Base-by-base conservation (phyloP, 2,888 invertebrate genomes). In the Diogma glabrata region DNA sequence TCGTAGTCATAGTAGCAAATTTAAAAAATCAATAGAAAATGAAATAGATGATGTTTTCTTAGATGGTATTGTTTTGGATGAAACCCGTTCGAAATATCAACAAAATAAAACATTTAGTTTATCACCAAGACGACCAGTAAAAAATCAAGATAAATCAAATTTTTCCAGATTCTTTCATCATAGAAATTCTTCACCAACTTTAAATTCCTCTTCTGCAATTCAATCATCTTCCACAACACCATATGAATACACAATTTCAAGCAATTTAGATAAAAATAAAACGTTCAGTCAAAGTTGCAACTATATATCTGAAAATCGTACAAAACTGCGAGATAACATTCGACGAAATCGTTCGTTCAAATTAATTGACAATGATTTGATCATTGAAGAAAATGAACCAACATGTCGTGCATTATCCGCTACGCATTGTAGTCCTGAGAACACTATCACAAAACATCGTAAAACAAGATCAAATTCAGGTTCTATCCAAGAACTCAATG, bases 331-430 rank as follows among this genome's bases (percentile, higher is more conserved):
- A 2, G 57, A 56, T n/a, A 58, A 56, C 30, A 54, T 56, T 28
- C 52, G 56, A 52, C 51, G 57, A 38, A 59, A 57, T 56, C 55
- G 57, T 16, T 57, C 57, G 36, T 59, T 57, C 51, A 59, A 56
- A 50, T 54, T 56, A 24, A 57, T 57, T 24, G 50, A 43, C 14
- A 51, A 30, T 49, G 53, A 55, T 51, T 51, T 53, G 12, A 50
- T 52, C 10, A 52, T 51, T 43, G 55, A 55, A 46, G 54, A 54
- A 24, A 51, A 51, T 33, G 49, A 22, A 17, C 49, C 47, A 23
- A 45, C 46, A 6, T 46, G 26, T 40, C 28, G 33, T n/a, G 24
- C 28, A 28, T 26, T 43, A 22, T 43, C 43, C n/a, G 43, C 43
- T 43, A 23, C 43, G n/a, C 20, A 22, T 22, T 20, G 43, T 14